Evolutionary conservation across 1,140 invertebrate genomes (phyloP).

Genomic region (Magallana ariakensis): DNA sequence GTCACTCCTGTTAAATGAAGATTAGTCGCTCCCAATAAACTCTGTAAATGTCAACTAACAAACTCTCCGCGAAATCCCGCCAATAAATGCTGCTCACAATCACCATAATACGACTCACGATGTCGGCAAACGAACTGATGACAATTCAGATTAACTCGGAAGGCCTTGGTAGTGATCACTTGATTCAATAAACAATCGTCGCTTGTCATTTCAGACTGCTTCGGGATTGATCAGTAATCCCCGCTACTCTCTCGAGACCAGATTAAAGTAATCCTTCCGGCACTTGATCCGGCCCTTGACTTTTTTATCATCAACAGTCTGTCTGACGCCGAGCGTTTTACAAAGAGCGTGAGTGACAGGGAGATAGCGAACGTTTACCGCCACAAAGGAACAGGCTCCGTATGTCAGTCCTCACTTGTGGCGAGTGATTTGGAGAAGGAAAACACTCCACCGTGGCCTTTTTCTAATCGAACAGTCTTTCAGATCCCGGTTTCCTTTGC

Average conservation of each 20-base stretch:
- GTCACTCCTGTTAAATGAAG: too few species aligned
- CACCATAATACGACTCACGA: background rate
- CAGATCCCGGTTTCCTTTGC: too few species aligned
- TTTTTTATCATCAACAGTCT: background rate
- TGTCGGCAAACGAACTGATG: background rate
- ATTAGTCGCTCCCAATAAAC: background rate
- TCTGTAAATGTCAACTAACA: background rate
- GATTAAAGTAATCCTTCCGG: conserved; percentile 34
- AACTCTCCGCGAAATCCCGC: background rate
- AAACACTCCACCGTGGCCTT: too few species aligned
- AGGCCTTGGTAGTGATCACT: background rate
- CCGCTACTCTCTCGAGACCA: background rate
- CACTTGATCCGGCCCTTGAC: background rate
- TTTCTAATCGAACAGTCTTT: too few species aligned
- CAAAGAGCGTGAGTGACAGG: conserved; percentile 13
- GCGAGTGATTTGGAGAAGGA: background rate
- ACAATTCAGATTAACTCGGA: conserved; percentile 17
- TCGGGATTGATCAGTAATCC: conserved; percentile 22
- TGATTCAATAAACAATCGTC: conserved; percentile 32
- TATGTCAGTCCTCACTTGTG: background rate
- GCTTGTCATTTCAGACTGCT: conserved; percentile 4
- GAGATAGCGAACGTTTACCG: background rate
- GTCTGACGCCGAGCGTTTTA: background rate
- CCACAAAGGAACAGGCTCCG: background rate
- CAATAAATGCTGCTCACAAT: background rate